A percentile compares a stretch with the other conserved stretches of the same genome.
phyloP scores from a whole-genome alignment of 53 echinoderm and acorn worm genomes.

The Stichopus horrens region DNA sequence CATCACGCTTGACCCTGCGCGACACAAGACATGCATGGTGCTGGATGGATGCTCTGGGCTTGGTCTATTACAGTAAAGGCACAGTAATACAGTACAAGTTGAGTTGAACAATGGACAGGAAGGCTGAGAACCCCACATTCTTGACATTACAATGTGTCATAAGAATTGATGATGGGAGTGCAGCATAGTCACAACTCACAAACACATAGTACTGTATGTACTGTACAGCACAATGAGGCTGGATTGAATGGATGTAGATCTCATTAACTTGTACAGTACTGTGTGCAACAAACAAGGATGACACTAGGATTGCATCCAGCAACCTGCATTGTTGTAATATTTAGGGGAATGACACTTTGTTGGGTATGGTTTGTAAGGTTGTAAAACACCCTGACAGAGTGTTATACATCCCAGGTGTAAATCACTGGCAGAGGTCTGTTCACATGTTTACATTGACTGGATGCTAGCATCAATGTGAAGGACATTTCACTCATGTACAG shows the following conservation, averaged over 20 bases:
- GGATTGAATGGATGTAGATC: neutral
- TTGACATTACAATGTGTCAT: constrained; percentile 2
- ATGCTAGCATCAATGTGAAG: too few relatives aligned
- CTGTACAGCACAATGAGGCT: neutral
- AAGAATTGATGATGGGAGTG: neutral
- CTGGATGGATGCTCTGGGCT: neutral
- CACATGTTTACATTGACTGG: neutral
- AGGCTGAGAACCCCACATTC: neutral
- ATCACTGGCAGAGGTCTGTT: neutral
- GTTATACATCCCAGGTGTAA: neutral
- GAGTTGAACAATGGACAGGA: constrained; percentile 4
- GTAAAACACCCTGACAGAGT: neutral
- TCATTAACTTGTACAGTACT: neutral
- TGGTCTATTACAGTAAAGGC: too few relatives aligned
- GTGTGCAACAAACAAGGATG: neutral
- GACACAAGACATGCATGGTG: neutral
- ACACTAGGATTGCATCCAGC: neutral
- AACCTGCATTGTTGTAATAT: constrained; percentile 12
- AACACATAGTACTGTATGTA: neutral
- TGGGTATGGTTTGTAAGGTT: neutral
- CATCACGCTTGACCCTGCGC: neutral
- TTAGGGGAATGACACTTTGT: neutral
- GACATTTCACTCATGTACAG: too few relatives aligned
- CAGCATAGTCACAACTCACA: neutral
- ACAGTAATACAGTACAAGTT: neutral